Evolutionary conservation across 2,888 invertebrate species (phyloP), one percentile per base, ranked within the genome.

Genomic region (Hydriomena furcata): DNA sequence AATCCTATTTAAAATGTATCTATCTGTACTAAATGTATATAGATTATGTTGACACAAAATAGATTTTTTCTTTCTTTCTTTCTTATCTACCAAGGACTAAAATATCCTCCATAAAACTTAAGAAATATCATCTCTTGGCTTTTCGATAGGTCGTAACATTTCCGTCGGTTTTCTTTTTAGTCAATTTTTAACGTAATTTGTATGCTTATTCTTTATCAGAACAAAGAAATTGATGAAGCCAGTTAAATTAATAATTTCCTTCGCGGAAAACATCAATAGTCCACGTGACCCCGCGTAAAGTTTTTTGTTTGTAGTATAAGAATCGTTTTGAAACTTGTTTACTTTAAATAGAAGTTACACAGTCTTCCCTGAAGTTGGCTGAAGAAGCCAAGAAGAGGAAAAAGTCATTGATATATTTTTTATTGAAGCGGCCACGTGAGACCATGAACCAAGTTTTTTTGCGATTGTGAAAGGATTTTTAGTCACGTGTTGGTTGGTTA

Each of bases 391-490:
- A 10, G 28, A 41, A 41, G 30, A 23, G n/a, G 37, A 6, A 25
- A 50, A 43, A 37, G 24, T 37, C 27, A 10, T 40, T n/a, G 10
- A 28, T 28, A 35, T 21, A 34, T 8, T 35, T 38, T 27, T 23
- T 34, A 34, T 43, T 49, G 34, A 17, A 17, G 17, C 4, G 28
- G 28, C 23, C 41, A 48, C 47, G 47, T 48, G 47, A 47, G 28
- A n/a, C 13, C 8, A 17, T 23, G n/a, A 41, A 28, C 23, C 13
- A 30, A 41, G 17, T 36, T 44, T 17, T 5, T 28, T 24, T 13
- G 20, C 20, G 12, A 34, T 46, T 38, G 24, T 12, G 27, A 34
- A 47, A 20, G 38, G 27, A 30, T 36, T 28, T 35, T 23, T 10
- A 36, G 40, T 48, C 48, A 48, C 48, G 41, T 48, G 2, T 17